A percentile compares a stretch with the other conserved stretches of the same genome.
Conservation (phyloP, 1,140 invertebrate species). For the Vollenhovia emeryi region DNA sequence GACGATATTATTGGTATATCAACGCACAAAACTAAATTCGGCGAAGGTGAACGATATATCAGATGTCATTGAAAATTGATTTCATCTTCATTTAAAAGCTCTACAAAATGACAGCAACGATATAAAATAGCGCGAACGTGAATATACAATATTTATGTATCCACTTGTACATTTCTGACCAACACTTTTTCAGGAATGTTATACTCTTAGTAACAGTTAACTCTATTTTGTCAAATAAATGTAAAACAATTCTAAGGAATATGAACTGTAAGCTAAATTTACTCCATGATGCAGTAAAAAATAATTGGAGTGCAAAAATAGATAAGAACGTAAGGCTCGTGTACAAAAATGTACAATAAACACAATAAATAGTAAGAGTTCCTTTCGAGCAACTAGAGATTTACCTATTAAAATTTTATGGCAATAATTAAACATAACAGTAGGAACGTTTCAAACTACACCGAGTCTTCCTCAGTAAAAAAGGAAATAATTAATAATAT, state of each 20-base stretch:
- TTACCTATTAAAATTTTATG: too few relatives aligned
- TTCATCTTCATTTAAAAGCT: background rate
- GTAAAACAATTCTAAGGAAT: background rate
- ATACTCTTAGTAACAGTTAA: background rate
- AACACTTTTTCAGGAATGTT: background rate
- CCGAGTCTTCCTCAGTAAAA: too few relatives aligned
- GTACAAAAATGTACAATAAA: too few relatives aligned
- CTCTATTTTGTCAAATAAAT: background rate
- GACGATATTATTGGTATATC: background rate
- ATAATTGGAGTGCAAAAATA: background rate
- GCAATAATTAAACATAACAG: too few relatives aligned
- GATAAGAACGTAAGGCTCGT: too few relatives aligned
- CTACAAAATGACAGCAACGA: background rate
- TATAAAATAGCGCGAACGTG: background rate
- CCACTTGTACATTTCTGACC: background rate
- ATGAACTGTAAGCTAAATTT: background rate
- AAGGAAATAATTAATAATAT: too few relatives aligned
- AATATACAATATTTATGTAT: background rate
- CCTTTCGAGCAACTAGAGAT: too few relatives aligned
- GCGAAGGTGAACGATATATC: background rate
- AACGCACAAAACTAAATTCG: background rate
- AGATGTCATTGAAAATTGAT: background rate
- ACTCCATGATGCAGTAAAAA: background rate
- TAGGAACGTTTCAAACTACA: too few relatives aligned
- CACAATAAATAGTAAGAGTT: too few relatives aligned